phyloP scores from a whole-genome alignment of 2,113 vertebrate species.

The Casuarius casuarius region DNA sequence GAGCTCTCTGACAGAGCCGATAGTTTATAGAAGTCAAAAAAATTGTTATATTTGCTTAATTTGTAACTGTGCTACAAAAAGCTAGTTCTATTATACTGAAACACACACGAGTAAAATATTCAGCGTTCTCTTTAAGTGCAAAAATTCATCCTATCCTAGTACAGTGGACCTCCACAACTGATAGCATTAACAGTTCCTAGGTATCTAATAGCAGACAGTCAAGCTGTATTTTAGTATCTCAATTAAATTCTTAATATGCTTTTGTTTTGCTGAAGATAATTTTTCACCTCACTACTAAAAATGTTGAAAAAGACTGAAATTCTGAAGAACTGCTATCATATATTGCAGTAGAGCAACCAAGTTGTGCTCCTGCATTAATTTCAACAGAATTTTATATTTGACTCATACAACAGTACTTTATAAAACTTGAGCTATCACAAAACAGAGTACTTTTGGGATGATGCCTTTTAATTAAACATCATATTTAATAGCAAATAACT shows the following conservation, averaged over 20 bases:
- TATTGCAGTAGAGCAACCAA: neutral
- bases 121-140: neutral
- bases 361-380: neutral
- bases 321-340: neutral
- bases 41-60: neutral
- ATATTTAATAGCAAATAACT: neutral
- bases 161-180: neutral
- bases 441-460: neutral
- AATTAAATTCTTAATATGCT: neutral
- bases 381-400: neutral
- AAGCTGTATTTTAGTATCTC: neutral
- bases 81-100: neutral
- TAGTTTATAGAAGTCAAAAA: neutral
- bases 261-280: neutral
- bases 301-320: neutral
- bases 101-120: neutral
- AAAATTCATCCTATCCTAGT: neutral
- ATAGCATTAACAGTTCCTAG: neutral
- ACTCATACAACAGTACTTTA: neutral
- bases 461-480: neutral
- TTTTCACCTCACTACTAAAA: neutral
- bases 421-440: neutral
- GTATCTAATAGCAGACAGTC: neutral
- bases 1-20: neutral
- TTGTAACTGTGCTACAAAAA: neutral